Conservation (phyloP, 1,140 invertebrate species). For the Ridgeia piscesae region DNA sequence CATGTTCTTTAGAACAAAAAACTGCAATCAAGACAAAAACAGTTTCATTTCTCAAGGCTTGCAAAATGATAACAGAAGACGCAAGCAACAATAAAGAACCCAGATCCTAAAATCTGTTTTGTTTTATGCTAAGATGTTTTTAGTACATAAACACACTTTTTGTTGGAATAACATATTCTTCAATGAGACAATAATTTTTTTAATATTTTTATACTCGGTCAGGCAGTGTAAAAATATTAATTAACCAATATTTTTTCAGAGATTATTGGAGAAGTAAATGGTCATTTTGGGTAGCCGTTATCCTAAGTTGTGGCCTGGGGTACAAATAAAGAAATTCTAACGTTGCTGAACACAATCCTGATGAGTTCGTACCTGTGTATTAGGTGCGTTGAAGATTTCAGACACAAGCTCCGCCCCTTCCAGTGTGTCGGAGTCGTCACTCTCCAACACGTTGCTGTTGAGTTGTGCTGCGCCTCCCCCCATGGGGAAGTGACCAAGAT, state of each 20-base stretch:
- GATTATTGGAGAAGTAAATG: background rate
- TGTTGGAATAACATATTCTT: background rate
- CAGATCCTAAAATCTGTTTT: background rate
- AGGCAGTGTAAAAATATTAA: background rate
- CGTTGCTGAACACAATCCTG: background rate
- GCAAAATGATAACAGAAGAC: too few relatives aligned
- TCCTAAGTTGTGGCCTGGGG: background rate
- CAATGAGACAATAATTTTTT: background rate
- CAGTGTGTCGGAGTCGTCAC: constrained; percentile 81
- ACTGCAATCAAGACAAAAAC: constrained; percentile 64
- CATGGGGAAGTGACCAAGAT: constrained; percentile 87
- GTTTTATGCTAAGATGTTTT: background rate
- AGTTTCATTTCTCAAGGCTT: constrained; percentile 9
- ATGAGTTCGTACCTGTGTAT: constrained; percentile 66
- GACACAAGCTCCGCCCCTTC: constrained; percentile 72
- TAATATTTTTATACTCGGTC: background rate
- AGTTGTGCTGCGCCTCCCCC: constrained; percentile 76
- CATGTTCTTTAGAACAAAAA: constrained; percentile 80
- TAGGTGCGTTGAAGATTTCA: constrained; percentile 82
- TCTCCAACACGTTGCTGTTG: constrained; percentile 84
- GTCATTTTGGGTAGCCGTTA: background rate
- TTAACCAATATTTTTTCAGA: background rate
- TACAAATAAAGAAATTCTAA: background rate
- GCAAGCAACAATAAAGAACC: too few relatives aligned
- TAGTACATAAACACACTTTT: background rate